Evolutionary conservation across 2,797 vertebrate species (phyloP).

Genomic region (Vespertilio murinus): DNA sequence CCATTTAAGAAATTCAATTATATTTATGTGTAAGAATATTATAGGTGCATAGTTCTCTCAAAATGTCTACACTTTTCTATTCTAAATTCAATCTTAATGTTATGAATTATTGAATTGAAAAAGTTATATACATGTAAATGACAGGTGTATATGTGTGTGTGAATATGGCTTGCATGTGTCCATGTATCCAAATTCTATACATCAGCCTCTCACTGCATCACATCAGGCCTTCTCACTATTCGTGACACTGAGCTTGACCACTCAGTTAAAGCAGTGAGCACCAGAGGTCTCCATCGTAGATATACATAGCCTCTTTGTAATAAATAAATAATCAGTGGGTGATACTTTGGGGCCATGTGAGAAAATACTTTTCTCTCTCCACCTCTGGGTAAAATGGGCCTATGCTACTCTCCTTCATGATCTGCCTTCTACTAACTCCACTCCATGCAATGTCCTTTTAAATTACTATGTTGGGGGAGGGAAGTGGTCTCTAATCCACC

Average conservation of each 20-base stretch:
- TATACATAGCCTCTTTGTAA: background rate
- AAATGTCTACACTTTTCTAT: background rate
- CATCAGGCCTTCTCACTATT: background rate
- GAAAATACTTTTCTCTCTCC: background rate
- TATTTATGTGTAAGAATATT: background rate
- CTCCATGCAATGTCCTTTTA: background rate
- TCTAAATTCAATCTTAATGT: constrained; percentile 13
- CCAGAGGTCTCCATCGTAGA: background rate
- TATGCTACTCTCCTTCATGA: background rate
- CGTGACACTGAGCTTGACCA: background rate
- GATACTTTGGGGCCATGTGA: background rate
- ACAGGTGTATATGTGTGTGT: background rate
- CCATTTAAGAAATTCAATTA: constrained; percentile 34
- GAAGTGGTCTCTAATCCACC: too few species aligned
- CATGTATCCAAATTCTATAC: background rate
- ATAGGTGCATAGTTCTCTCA: background rate
- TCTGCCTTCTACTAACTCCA: background rate
- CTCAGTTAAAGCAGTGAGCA: background rate
- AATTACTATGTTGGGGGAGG: background rate
- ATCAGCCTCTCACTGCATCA: background rate
- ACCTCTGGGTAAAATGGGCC: background rate
- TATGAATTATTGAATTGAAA: background rate
- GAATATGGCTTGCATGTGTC: background rate
- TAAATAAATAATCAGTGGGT: background rate
- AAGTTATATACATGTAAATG: background rate